Base-by-base conservation (phyloP, 2,888 invertebrate species). In the Pimpla rufipes region DNA sequence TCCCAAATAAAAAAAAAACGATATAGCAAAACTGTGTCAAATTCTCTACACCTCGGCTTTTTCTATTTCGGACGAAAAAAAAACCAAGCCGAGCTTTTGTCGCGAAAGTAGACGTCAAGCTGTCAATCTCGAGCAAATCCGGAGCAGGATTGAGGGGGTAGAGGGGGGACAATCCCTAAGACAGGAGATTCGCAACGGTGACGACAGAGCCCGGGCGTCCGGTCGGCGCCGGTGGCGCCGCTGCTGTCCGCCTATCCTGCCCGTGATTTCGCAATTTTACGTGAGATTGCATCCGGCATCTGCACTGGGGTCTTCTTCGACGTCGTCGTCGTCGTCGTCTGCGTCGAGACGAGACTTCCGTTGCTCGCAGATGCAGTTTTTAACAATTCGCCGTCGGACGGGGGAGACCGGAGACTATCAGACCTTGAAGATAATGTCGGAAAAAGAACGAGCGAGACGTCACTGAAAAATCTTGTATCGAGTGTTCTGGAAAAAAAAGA, bases 241-340 rank as follows among this genome's bases (percentile, higher is more conserved):
- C 66, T 52, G 45, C 29, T 29, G 21, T 64, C 52, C 47, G 11
- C 40, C 62, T 10, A 62, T 52, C 23, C 40, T 42, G 11, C 18
- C 66, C 79, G 70, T 64, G 68, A 76, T 74, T 79, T 70, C 11
- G 66, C 67, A 62, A 79, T 83, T 77, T 83, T 42, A 74, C 77
- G 47, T 68, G 42, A 83, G 73, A 83, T 70, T 80, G 68, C 77
- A 70, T 78, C 77, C 80, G 77, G 55, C 45, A 66, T 42, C 59
- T 62, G 70, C 73, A 62, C 21, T 5, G 47, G 57, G 23, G 10
- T 55, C 42, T 62, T 68, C 71, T 67, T 66, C 47, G 45, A 68
- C 67, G 52, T 42, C 40, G 29, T 37, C 62, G 55, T 66, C 71
- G 3, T 40, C 11, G 47, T 29, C 35, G 42, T 10, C 21, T 0